Evolutionary conservation across 2,888 invertebrate genomes (phyloP).

Genomic region (Aphodius granarius): DNA sequence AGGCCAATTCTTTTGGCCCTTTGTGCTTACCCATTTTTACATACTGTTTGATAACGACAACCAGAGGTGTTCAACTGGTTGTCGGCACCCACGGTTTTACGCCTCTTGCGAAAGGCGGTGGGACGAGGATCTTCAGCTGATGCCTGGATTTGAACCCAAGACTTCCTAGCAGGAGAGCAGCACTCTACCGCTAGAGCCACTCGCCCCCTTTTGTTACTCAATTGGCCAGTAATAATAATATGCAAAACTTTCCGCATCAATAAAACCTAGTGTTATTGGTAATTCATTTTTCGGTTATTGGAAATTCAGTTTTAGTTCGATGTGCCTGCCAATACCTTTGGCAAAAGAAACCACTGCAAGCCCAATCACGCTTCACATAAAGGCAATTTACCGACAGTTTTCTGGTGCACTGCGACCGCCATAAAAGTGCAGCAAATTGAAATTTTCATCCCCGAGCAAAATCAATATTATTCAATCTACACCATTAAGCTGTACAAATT

Average conservation of each 20-base stretch:
- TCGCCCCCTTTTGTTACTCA: not conserved
- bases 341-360: constrained; percentile 12
- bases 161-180: too few relatives aligned
- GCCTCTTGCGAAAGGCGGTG: too few relatives aligned
- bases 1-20: too few relatives aligned
- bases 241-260: not conserved
- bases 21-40: too few relatives aligned
- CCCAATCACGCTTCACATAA: constrained; percentile 18
- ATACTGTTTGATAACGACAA: too few relatives aligned
- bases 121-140: too few relatives aligned
- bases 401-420: constrained; percentile 9
- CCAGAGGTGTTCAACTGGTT: too few relatives aligned
- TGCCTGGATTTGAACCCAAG: too few relatives aligned
- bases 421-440: constrained; percentile 22
- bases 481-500: not conserved
- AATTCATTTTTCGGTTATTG: not conserved
- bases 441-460: not conserved
- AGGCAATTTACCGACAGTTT: constrained; percentile 23
- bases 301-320: not conserved
- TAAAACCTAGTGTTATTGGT: not conserved
- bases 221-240: not conserved
- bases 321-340: not conserved
- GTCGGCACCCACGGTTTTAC: too few relatives aligned
- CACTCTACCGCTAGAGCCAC: too few relatives aligned
- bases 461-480: not conserved